Conservation (phyloP, 2,797 vertebrate species). For the Syndactyla subalaris region DNA sequence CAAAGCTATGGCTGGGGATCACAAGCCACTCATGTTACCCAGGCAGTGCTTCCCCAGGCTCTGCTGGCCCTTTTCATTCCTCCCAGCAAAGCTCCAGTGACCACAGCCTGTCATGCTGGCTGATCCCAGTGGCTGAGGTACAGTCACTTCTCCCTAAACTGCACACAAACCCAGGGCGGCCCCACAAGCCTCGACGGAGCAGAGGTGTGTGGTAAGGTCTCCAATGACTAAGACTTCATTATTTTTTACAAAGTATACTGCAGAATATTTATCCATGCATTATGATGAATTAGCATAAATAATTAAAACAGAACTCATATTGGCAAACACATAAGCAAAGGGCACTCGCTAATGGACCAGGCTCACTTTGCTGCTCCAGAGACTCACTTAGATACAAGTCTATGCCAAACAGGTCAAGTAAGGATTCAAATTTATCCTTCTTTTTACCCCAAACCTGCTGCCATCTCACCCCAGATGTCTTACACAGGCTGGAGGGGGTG, state of each 20-base stretch:
- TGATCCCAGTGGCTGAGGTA: neutral
- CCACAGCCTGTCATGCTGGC: accelerated
- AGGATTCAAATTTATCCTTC: neutral
- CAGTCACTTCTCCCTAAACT: neutral
- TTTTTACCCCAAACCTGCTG: neutral
- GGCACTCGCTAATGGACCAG: conserved; percentile 43
- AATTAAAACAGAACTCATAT: conserved; percentile 50
- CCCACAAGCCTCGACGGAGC: accelerated
- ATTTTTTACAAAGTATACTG: conserved; percentile 64
- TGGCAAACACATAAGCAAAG: neutral
- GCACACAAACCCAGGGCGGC: accelerated
- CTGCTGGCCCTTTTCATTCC: neutral
- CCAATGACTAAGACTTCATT: conserved; percentile 66
- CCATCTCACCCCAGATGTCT: neutral
- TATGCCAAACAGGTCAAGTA: neutral
- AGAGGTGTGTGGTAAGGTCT: conserved; percentile 38
- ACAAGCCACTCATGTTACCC: accelerated
- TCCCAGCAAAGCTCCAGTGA: neutral
- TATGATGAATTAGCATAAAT: conserved; percentile 65
- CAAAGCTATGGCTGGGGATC: accelerated
- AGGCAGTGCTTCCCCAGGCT: neutral
- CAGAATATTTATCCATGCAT: conserved; percentile 56
- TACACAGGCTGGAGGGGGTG: neutral
- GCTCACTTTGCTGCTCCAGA: neutral
- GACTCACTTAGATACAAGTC: neutral